These are phyloP conservation scores for Epirrhoe alternata DNA, from an alignment of 2,888 invertebrate genomes.

Conservation along the genomic window DNA sequence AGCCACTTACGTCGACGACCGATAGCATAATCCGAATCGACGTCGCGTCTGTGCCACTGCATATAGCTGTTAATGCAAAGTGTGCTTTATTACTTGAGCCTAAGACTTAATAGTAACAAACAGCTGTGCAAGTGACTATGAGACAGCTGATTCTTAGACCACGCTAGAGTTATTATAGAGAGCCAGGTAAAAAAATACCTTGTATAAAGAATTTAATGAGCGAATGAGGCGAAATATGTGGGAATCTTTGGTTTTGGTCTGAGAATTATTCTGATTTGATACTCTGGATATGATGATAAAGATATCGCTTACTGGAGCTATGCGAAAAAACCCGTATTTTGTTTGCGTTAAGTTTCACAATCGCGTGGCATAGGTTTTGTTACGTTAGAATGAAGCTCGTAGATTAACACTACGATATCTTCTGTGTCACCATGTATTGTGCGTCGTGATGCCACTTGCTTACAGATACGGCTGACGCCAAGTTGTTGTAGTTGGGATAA, in stretches of 20 bases:
- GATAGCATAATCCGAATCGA: slow-evolving; percentile 79
- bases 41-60: slow-evolving; percentile 40
- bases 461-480: slow-evolving; percentile 51
- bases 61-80: background rate
- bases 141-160: too few relatives aligned
- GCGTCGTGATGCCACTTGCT: slow-evolving; percentile 66
- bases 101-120: slow-evolving; percentile 1
- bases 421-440: slow-evolving; percentile 61
- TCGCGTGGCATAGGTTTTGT: background rate
- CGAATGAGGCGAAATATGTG: too few relatives aligned
- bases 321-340: background rate
- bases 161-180: too few relatives aligned
- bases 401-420: slow-evolving; percentile 2
- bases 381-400: slow-evolving; percentile 6
- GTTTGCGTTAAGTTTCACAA: background rate
- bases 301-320: background rate
- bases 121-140: too few relatives aligned
- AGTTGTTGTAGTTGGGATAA: slow-evolving; percentile 48
- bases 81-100: background rate
- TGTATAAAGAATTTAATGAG: too few relatives aligned
- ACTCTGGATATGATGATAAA: background rate
- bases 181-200: too few relatives aligned
- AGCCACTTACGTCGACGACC: slow-evolving; percentile 70
- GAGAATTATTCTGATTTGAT: background rate
- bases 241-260: too few relatives aligned